Evolutionary conservation across 1,140 invertebrate species (phyloP), one percentile per base, ranked within the genome.

Genomic region (Tyrophagus putrescentiae): DNA sequence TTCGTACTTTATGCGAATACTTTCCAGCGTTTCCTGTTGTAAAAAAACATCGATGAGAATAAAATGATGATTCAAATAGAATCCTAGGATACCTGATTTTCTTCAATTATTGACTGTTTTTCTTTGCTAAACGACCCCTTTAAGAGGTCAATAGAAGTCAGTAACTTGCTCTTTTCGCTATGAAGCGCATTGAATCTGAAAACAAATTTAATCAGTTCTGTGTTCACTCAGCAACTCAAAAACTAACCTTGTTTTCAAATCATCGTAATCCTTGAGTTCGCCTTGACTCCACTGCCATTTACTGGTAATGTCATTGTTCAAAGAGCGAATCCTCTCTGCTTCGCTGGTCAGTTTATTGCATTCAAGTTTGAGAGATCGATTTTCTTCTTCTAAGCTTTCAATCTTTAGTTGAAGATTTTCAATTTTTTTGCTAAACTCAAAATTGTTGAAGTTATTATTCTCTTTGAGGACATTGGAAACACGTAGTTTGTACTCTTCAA

Each of bases 401-500:
- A 59, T 44, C 33, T 18, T 3, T 16, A 42, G 21, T 31, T 59
- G 31, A 16, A 59, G 27, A n/a, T 31, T 9, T 48, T 62, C 21
- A 3, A 62, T 6, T 4, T 62, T 5, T 45, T 31, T 42, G 18
- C 18, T 32, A 25, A 50, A 11, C 34, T 45, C 61, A 45, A 44
- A 13, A 29, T 44, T 27, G 32, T 60, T 60, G 29, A 31, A 4
- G 13, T 31, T 23, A 60, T 6, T 50, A 62, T 44, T 61, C 23
- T 62, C 31, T 25, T 62, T 62, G 11, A 60, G n/a, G n/a, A 60
- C 32, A 21, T 34, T 50, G 2, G 27, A 9, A 6, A 60, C 59
- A 36, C 53, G 9, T 57, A 7, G n/a, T 60, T 60, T 60, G 41
- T 53, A 64, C 48, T 60, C 36, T 31, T 53, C 42, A 62, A 61